Conservation (phyloP, 2,113 vertebrate genomes). For the Anthoscopus minutus region DNA sequence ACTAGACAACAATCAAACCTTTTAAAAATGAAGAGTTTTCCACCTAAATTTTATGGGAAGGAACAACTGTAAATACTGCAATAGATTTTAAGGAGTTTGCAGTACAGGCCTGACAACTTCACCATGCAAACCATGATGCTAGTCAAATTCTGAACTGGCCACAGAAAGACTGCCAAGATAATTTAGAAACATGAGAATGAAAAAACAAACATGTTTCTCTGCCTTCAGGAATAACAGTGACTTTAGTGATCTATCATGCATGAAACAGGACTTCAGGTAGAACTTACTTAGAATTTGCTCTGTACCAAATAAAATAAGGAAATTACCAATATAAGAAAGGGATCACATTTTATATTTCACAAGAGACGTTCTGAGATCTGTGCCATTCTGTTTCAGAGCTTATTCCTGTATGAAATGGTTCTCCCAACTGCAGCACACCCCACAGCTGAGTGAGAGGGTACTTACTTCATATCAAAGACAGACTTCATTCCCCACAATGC, state of each 20-base stretch:
- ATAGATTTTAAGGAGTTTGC: not conserved
- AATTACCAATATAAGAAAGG: not conserved
- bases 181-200: not conserved
- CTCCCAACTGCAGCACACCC: not conserved
- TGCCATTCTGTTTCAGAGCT: not conserved
- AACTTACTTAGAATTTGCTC: not conserved
- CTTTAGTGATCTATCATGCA: not conserved
- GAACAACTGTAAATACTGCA: not conserved
- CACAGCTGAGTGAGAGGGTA: not conserved
- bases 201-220: not conserved
- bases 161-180: not conserved
- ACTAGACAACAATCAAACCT: not conserved
- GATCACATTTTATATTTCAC: not conserved
- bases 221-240: not conserved
- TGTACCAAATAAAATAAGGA: not conserved
- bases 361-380: not conserved
- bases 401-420: not conserved
- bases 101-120: not conserved
- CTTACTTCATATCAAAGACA: conserved; percentile 99
- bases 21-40: not conserved
- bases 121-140: not conserved
- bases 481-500: conserved; percentile 99
- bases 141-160: not conserved
- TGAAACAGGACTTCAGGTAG: not conserved
- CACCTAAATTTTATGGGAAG: not conserved